These are phyloP conservation scores for Parnassius glacialis DNA, from an alignment of 2,888 invertebrate species.

Conservation along the genomic window DNA sequence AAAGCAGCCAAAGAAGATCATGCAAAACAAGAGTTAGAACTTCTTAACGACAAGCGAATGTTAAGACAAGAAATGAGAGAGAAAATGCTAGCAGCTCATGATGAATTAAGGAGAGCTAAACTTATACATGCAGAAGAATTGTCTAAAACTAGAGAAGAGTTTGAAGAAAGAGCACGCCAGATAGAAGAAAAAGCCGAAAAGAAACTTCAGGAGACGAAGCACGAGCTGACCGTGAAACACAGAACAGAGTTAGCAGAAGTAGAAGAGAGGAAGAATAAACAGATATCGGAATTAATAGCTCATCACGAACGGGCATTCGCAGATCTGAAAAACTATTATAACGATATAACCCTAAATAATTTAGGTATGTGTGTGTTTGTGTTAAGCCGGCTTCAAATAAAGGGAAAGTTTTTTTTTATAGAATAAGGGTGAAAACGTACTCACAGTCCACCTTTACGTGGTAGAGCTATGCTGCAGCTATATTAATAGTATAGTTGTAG, in stretches of 20 bases:
- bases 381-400: too few species aligned
- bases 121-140: constrained; percentile 88
- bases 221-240: constrained; percentile 86
- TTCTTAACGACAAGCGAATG: constrained; percentile 87
- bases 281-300: constrained; percentile 88
- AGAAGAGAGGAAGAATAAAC: constrained; percentile 94
- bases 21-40: constrained; percentile 86
- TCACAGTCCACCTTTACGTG: too few species aligned
- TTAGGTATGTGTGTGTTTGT: constrained; percentile 76
- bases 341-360: constrained; percentile 96
- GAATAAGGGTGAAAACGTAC: too few species aligned
- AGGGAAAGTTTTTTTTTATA: too few species aligned
- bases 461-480: too few species aligned
- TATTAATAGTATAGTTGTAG: too few species aligned
- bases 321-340: constrained; percentile 96
- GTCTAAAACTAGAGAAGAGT: constrained; percentile 77
- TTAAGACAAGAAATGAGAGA: constrained; percentile 85
- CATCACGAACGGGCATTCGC: constrained; percentile 92
- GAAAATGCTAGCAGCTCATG: constrained; percentile 85
- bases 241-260: constrained; percentile 93
- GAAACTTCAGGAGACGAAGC: constrained; percentile 85
- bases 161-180: constrained; percentile 74
- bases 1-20: constrained; percentile 93
- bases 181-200: constrained; percentile 84
- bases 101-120: constrained; percentile 86